Percentiles rank a stretch among this genome's conserved stretches.
These are phyloP conservation scores for Falco columbarius DNA, from an alignment of 2,797 vertebrate genomes.

Conservation along the genomic window DNA sequence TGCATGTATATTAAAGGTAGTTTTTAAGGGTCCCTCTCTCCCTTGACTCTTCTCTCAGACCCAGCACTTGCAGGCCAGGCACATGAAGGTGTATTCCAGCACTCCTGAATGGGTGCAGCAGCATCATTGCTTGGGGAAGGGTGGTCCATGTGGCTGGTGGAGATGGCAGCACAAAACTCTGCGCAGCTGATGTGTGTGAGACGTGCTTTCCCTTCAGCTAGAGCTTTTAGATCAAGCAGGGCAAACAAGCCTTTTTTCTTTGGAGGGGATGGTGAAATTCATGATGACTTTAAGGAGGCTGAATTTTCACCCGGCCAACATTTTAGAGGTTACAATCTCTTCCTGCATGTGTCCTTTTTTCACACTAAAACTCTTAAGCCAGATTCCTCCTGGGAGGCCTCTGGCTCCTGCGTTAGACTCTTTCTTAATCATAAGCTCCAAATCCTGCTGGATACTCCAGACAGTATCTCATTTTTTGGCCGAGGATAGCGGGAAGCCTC, in stretches of 20 bases:
- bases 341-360: neutral
- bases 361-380: neutral
- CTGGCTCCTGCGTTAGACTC: neutral
- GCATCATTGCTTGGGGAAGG: neutral
- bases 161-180: accelerated
- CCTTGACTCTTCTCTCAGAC: neutral
- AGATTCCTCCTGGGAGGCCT: neutral
- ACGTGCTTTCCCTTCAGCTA: neutral
- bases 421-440: neutral
- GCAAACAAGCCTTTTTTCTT: neutral
- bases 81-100: neutral
- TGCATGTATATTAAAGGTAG: neutral
- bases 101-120: neutral
- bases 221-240: neutral
- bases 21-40: neutral
- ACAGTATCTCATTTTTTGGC: neutral
- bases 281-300: neutral
- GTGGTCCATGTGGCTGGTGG: neutral
- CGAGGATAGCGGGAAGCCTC: neutral
- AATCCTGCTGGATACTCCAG: neutral
- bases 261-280: neutral
- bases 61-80: accelerated
- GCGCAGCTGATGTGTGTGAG: accelerated
- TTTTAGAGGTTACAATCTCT: neutral
- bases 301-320: neutral